Evolutionary conservation across 2,113 vertebrate genomes (phyloP).

Genomic region (Camelus bactrianus): DNA sequence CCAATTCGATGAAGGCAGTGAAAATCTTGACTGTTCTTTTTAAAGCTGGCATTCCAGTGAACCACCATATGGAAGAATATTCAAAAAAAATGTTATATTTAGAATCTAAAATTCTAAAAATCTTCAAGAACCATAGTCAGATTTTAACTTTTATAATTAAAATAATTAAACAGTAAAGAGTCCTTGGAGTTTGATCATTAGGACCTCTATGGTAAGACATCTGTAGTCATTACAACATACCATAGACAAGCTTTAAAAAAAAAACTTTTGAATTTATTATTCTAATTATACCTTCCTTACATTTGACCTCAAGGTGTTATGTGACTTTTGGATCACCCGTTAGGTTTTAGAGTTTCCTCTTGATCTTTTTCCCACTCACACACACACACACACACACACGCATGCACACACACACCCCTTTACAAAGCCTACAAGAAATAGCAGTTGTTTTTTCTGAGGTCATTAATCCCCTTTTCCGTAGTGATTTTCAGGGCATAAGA

Average conservation of each 20-base stretch:
- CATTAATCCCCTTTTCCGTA: not conserved
- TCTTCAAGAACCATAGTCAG: not conserved
- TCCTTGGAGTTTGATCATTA: not conserved
- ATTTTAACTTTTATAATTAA: not conserved
- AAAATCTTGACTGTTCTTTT: not conserved
- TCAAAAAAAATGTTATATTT: constrained; percentile 32
- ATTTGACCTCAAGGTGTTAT: not conserved
- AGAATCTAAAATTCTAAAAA: constrained; percentile 27
- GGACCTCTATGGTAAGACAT: not conserved
- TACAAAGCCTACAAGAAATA: not conserved
- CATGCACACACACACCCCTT: too few species aligned
- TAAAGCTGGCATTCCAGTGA: not conserved
- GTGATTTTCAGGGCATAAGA: not conserved
- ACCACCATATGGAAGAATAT: not conserved
- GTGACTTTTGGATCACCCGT: not conserved
- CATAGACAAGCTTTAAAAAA: not conserved
- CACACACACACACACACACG: not conserved
- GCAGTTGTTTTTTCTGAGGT: not conserved
- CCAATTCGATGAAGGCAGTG: constrained; percentile 62
- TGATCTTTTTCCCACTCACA: not conserved
- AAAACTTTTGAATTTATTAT: not conserved
- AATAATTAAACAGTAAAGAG: constrained; percentile 16
- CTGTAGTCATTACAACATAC: not conserved
- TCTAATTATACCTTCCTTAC: not conserved
- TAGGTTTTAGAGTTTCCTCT: not conserved